phyloP scores from a whole-genome alignment of 30 jellyfish, hydroid and myxozoan species.

The Pseudorhiza aurosa region DNA sequence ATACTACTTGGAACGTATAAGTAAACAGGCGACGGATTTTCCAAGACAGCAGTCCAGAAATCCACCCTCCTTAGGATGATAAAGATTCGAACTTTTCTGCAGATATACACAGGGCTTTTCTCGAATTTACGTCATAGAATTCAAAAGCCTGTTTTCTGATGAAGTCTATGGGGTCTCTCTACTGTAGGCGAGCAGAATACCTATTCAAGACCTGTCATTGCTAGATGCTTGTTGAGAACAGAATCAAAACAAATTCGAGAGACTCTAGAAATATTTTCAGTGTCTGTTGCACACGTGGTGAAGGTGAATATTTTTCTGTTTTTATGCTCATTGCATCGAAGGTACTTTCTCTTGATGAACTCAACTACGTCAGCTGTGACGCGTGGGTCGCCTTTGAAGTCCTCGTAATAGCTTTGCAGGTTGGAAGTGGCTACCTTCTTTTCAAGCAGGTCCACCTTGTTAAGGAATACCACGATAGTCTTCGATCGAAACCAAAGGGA shows the following conservation, averaged over 20 bases:
- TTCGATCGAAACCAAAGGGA: slow-evolving; percentile 49
- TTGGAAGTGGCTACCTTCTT: slow-evolving; percentile 4
- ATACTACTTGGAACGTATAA: too few relatives aligned
- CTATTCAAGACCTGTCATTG: slow-evolving; percentile 33
- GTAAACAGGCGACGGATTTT: too few relatives aligned
- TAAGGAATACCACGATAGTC: slow-evolving; percentile 43
- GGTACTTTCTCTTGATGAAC: slow-evolving; percentile 24
- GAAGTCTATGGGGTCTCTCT: too few relatives aligned
- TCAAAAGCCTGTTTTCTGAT: too few relatives aligned
- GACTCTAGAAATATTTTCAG: slow-evolving; percentile 33
- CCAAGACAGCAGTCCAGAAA: too few relatives aligned
- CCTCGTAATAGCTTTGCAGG: slow-evolving; percentile 26
- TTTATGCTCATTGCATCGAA: slow-evolving; percentile 29
- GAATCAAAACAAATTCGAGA: slow-evolving; percentile 45
- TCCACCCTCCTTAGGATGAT: too few relatives aligned
- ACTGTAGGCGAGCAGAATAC: too few relatives aligned
- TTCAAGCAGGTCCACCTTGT: slow-evolving; percentile 51
- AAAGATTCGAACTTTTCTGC: too few relatives aligned
- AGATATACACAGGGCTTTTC: too few relatives aligned
- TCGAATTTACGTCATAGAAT: too few relatives aligned
- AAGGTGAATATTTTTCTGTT: slow-evolving; percentile 36
- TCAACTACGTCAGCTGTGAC: slow-evolving; percentile 8
- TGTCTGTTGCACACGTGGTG: slow-evolving; percentile 73
- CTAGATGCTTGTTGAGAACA: slow-evolving; percentile 20
- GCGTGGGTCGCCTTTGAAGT: slow-evolving; percentile 35